A percentile compares a stretch with the other conserved stretches of the same genome.
Conservation (phyloP, 2,113 vertebrate species). For the Pygathrix nemaeus region DNA sequence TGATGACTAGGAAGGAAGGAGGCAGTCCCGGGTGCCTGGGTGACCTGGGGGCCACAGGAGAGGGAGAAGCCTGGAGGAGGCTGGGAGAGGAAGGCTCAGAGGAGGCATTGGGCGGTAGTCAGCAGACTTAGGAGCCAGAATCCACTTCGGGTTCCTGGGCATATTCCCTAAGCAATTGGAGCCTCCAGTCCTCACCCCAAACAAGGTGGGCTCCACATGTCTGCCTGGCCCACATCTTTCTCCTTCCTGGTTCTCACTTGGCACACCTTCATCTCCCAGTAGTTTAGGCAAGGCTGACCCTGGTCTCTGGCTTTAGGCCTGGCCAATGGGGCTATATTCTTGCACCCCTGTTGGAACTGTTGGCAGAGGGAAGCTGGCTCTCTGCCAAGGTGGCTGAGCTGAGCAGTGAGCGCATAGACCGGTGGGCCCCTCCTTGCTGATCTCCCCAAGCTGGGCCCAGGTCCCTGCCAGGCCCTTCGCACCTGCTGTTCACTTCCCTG, state of each 20-base stretch:
- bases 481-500: background rate
- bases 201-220: background rate
- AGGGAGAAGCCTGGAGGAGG: background rate
- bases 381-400: background rate
- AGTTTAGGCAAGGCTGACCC: background rate
- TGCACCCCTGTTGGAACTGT: background rate
- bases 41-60: background rate
- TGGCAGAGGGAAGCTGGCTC: background rate
- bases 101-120: rapidly evolving
- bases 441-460: background rate
- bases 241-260: background rate
- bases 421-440: background rate
- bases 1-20: background rate
- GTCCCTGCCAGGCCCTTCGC: background rate
- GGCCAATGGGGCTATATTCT: background rate
- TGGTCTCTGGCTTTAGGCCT: background rate
- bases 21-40: background rate
- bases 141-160: background rate
- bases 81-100: background rate
- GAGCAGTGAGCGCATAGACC: rapidly evolving
- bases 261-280: background rate
- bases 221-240: background rate
- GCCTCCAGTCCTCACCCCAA: background rate
- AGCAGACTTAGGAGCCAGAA: background rate
- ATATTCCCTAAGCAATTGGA: background rate